Percentiles rank a stretch among this genome's conserved stretches.
Evolutionary conservation across 2,113 vertebrate species (phyloP).

Genomic region (Chloebia gouldiae): DNA sequence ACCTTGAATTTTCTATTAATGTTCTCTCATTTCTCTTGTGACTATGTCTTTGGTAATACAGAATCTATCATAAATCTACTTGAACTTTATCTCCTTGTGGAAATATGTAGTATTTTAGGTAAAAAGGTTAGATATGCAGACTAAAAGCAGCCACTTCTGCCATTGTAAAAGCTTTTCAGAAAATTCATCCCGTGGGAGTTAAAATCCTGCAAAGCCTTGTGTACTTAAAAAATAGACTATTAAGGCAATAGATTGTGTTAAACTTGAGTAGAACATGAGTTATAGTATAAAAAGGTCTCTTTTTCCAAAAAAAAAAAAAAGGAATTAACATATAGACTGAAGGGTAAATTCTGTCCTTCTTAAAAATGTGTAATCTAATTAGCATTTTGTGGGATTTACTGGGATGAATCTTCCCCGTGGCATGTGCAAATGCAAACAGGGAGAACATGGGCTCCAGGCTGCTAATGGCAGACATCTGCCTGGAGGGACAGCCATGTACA

Average conservation of each 20-base stretch:
- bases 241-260: neutral
- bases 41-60: neutral
- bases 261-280: neutral
- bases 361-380: neutral
- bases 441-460: neutral
- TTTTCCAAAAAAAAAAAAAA: neutral
- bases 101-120: conserved; percentile 43
- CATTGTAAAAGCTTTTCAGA: conserved; percentile 54
- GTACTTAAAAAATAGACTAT: conserved; percentile 46
- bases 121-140: conserved; percentile 42
- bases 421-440: neutral
- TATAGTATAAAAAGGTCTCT: neutral
- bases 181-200: conserved; percentile 30
- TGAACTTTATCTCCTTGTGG: conserved; percentile 60
- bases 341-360: conserved; percentile 8
- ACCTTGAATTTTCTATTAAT: neutral
- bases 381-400: conserved; percentile 6
- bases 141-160: conserved; percentile 49
- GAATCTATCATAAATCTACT: conserved; percentile 37
- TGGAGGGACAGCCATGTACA: neutral
- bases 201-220: conserved; percentile 33
- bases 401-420: neutral
- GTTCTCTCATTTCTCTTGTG: conserved; percentile 6
- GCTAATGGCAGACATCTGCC: neutral
- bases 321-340: neutral